Evolutionary conservation across 2,113 vertebrate species (phyloP), one percentile per base, ranked within the genome.

Genomic region (Zootoca vivipara): DNA sequence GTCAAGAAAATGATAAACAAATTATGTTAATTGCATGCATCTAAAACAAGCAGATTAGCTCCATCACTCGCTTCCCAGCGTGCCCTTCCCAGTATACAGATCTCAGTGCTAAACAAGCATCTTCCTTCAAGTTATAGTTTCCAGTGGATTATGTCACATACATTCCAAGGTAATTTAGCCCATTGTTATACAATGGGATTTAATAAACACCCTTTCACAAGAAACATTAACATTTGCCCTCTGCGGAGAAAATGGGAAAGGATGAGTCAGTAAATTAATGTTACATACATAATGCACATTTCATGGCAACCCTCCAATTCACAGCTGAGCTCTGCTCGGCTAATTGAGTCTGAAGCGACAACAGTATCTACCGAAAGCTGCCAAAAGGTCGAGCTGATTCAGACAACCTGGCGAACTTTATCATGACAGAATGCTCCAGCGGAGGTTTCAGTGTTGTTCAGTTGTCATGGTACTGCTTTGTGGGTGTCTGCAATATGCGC

Each of bases 21-120:
- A 84, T 87, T 87, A 72, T 79, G 40, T 79, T 87, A 78, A 83
- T 56, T 88, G 40, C 40, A 88, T 46, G 40, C 40, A 67, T 62
- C 35, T 82, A 75, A 86, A 82, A 75, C 22, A 74, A 77, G 35
- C 4, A 58, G 33, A 64, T 82, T 87, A n/a, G 38, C 74, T 18
- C 38, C 52, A 75, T 46, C 3, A 22, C 7, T 33, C 56, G 4
- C 26, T 16, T 35, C 72, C 35, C 33, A 73, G 72, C 7, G 2
- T 24, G 28, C 30, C 1, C 67, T 88, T 83, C 87, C 62, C 72
- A 81, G 28, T 26, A 62, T 28, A 40, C 18, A 35, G 40, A 13
- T 46, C 46, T 56, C 30, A 33, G 67, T 18, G 24, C n/a, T 72
- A n/a, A 72, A 58, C 5, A 16, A 40, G 16, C 16, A 56, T 20